These are phyloP conservation scores for Aurelia aurita DNA, from an alignment of 30 jellyfish, hydroid and myxozoan species.

Conservation along the genomic window DNA sequence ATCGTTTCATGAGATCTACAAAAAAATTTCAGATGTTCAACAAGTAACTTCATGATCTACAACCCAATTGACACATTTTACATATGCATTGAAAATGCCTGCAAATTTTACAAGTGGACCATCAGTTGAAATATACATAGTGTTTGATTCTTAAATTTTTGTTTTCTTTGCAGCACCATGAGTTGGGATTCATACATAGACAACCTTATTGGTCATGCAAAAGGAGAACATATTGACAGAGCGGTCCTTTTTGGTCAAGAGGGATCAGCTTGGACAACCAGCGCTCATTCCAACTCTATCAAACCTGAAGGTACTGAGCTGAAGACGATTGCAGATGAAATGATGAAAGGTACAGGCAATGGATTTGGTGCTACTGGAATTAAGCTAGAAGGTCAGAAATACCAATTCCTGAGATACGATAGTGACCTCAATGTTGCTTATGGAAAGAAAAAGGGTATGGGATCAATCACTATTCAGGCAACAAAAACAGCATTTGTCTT, in stretches of 20 bases:
- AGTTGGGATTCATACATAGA: conserved; percentile 89
- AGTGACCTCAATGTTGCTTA: conserved; percentile 27
- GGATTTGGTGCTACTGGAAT: conserved; percentile 76
- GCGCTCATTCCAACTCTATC: conserved; percentile 62
- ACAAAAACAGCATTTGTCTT: conserved; percentile 66
- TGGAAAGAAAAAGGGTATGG: conserved; percentile 87
- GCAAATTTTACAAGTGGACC: too few species aligned
- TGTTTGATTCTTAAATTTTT: not conserved
- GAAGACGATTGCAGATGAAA: conserved; percentile 37
- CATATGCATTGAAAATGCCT: too few species aligned
- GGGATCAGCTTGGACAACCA: conserved; percentile 84
- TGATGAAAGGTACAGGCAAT: not conserved
- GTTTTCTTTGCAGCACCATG: conserved; percentile 59
- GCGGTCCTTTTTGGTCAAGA: conserved; percentile 72
- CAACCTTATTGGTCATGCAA: conserved; percentile 60
- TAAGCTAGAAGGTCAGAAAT: conserved; percentile 71
- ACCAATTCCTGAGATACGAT: conserved; percentile 74
- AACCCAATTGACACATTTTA: too few species aligned
- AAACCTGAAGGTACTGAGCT: conserved; percentile 47
- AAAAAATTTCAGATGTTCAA: too few species aligned
- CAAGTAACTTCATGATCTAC: too few species aligned
- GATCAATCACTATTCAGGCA: conserved; percentile 73
- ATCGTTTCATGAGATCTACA: too few species aligned
- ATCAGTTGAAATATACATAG: not conserved
- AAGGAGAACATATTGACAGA: conserved; percentile 55